A percentile compares a stretch with the other conserved stretches of the same genome.
phyloP scores from a whole-genome alignment of 2,888 invertebrate genomes.

The Drosophila putrida region DNA sequence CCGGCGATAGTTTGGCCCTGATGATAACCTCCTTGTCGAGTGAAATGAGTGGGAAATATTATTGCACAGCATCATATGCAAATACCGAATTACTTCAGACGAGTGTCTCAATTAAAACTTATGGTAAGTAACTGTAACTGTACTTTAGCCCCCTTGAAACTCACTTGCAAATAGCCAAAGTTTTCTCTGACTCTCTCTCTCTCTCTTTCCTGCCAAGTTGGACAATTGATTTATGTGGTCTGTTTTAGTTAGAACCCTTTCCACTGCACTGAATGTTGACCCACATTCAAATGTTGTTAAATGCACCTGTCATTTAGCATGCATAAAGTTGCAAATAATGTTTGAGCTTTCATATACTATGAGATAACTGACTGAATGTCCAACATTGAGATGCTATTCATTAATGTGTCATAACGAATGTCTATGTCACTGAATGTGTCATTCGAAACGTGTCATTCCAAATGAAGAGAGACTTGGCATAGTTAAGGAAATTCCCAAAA shows the following conservation, averaged over 20 bases:
- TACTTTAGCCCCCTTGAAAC: neutral
- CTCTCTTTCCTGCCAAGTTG: conserved; percentile 15
- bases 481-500: too few relatives aligned
- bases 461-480: too few relatives aligned
- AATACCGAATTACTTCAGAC: conserved; percentile 88
- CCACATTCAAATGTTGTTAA: conserved; percentile 12
- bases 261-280: conserved; percentile 3
- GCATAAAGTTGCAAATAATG: conserved; percentile 3
- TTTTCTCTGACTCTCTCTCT: neutral
- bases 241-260: neutral
- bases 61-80: conserved; percentile 93
- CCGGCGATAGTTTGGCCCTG: conserved; percentile 89
- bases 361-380: neutral
- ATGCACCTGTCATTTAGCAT: conserved; percentile 3
- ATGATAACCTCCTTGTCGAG: conserved; percentile 91
- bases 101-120: conserved; percentile 90
- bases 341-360: neutral
- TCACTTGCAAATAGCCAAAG: conserved; percentile 46
- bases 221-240: conserved; percentile 35
- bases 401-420: too few relatives aligned
- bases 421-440: too few relatives aligned
- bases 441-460: too few relatives aligned
- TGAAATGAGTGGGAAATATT: conserved; percentile 92
- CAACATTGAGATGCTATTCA: neutral
- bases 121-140: conserved; percentile 86